Conservation (phyloP, 2,888 invertebrate species). For the Meandrusa payeni region DNA sequence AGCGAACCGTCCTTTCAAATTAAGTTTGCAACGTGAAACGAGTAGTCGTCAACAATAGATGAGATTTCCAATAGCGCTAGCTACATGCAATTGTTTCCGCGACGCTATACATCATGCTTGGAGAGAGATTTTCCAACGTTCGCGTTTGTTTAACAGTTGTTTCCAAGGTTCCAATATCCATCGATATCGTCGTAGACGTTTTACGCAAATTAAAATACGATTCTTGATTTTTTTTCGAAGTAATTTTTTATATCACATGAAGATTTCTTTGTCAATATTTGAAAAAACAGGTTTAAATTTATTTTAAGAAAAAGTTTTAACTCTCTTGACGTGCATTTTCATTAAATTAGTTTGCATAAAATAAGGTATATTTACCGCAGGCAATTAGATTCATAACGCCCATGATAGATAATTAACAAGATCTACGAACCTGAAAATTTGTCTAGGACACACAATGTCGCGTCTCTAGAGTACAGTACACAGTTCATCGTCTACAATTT, state of each 20-base stretch:
- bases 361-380: no score
- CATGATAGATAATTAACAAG: no score
- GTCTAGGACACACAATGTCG: conserved; percentile 10
- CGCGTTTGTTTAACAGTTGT: conserved; percentile 7
- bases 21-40: conserved; percentile 43
- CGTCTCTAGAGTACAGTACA: conserved; percentile 5
- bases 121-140: conserved; percentile 10
- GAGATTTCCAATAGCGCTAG: conserved; percentile 22
- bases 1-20: conserved; percentile 42
- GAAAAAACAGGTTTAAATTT: no score
- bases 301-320: no score
- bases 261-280: no score
- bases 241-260: background rate
- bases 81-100: conserved; percentile 19
- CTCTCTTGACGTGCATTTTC: no score
- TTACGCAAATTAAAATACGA: conserved; percentile 15
- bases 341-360: no score
- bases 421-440: conserved; percentile 6
- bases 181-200: conserved; percentile 2
- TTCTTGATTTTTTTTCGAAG: background rate
- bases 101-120: background rate
- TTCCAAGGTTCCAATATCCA: conserved; percentile 10
- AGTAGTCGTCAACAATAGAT: conserved; percentile 26
- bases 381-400: no score
- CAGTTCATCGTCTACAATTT: conserved; percentile 15